phyloP scores from a whole-genome alignment of 2,888 invertebrate genomes.

The Sinotaia quadrata region DNA sequence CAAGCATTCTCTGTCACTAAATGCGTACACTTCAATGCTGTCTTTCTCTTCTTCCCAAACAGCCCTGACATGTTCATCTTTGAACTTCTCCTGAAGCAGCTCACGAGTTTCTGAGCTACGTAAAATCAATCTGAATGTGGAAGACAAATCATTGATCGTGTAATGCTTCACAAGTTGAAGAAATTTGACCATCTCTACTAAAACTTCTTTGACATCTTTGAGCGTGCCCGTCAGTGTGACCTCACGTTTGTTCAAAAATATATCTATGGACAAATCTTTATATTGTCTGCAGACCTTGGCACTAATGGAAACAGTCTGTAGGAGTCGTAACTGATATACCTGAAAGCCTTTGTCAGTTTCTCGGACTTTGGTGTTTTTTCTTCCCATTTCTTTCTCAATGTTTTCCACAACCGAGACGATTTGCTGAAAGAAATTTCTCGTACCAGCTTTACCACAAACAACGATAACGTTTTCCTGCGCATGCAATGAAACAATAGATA shows the following conservation, averaged over 20 bases:
- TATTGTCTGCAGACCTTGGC: not conserved
- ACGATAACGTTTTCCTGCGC: not conserved
- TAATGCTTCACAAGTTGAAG: not conserved
- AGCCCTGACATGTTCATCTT: no score
- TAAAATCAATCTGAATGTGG: no score
- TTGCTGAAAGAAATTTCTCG: not conserved
- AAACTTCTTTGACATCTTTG: not conserved
- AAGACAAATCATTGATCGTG: no score
- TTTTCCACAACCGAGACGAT: not conserved
- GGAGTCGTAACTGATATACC: not conserved
- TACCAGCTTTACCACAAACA: not conserved
- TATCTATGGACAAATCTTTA: not conserved
- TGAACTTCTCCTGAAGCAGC: no score
- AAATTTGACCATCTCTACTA: not conserved
- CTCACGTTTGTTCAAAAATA: not conserved
- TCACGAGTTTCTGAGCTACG: no score
- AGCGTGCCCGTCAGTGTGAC: not conserved
- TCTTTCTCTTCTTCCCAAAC: no score
- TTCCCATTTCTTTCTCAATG: conserved; percentile 4
- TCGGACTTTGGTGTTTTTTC: conserved; percentile 6
- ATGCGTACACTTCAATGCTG: not conserved
- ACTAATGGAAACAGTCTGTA: not conserved
- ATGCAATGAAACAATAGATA: not conserved
- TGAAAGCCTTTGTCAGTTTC: not conserved
- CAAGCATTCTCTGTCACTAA: not conserved